Base-by-base conservation (phyloP, 2,113 vertebrate genomes). In the Albula goreensis region DNA sequence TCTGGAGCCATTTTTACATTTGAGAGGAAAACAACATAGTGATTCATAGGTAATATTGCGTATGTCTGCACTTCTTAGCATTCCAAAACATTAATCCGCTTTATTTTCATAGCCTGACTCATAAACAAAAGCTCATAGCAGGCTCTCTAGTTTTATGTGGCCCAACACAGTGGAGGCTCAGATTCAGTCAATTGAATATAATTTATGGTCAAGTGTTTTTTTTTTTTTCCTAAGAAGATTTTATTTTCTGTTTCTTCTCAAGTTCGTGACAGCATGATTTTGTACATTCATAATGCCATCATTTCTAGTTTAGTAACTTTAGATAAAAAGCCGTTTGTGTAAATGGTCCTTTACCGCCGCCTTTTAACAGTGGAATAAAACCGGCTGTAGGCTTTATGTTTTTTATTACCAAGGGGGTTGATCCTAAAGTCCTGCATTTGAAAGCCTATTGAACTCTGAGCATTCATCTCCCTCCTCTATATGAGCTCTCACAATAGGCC, bases 161-260 rank as follows among this genome's bases (percentile, higher is more conserved):
- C 87, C 90, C 90, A 90, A 86, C 81, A 50, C 70, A 89, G 86
- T 89, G 86, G 90, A 93, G 92, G 90, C 88, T 94, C 89, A 84
- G 82, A 90, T 91, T 91, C 86, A 89, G 84, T 88, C 22, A 31
- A 22, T n/a, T 74, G n/a, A 74, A 31, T 74, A n/a, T 31, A 74
- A 50, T 81, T 93, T 95, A 94, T 89, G 90, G 92, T 89, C 85
- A 86, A 80, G 82, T 92, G 90, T 90, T 79, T 87, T 90, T 91
- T 79, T 87, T 90, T 91, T 41, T 41, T 91, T 87, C 89, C 83
- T 48, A 86, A 87, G 86, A 87, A 89, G 87, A 90, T 91, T 92
- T 91, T 84, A 90, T 91, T 92, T 91, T 85, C 82, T 60, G 50
- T 17, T 82, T 81, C 9, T 31, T 15, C n/a, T 82, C 22, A 93